Evolutionary conservation across 2,113 vertebrate species (phyloP).

Genomic region (Trichomycterus rosablanca): DNA sequence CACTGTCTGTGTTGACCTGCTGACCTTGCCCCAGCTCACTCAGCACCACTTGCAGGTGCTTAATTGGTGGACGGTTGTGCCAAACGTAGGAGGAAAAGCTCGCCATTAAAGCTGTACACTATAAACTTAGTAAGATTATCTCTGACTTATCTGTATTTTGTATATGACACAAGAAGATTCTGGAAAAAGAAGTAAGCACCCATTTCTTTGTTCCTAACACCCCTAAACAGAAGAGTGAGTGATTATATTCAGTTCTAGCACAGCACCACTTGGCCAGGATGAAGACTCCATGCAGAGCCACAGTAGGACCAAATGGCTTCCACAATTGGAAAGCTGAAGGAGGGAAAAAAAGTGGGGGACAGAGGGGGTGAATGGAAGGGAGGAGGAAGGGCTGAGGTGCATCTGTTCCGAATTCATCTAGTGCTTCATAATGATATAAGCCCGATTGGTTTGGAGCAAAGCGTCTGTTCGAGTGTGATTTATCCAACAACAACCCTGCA

Average conservation of each 20-base stretch:
- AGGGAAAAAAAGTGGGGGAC: neutral
- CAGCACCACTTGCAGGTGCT: constrained; percentile 73
- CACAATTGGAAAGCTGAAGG: constrained; percentile 59
- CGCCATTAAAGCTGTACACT: constrained; percentile 70
- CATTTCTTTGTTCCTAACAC: constrained; percentile 48
- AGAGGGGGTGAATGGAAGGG: neutral
- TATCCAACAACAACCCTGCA: constrained; percentile 54
- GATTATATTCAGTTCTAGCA: constrained; percentile 63
- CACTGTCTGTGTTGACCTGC: constrained; percentile 1
- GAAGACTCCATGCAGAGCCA: constrained; percentile 56
- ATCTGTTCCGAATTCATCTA: constrained; percentile 72
- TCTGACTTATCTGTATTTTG: too few relatives aligned
- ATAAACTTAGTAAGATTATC: constrained; percentile 32
- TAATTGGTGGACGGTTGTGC: constrained; percentile 67
- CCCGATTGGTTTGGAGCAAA: constrained; percentile 60
- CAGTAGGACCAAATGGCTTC: constrained; percentile 66
- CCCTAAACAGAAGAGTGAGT: constrained; percentile 34
- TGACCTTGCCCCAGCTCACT: constrained; percentile 51
- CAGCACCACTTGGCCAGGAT: constrained; percentile 51
- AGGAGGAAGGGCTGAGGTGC: constrained; percentile 51
- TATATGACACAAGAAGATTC: too few relatives aligned
- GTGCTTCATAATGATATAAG: constrained; percentile 72
- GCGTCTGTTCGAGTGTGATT: constrained; percentile 63
- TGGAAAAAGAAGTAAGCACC: constrained; percentile 43
- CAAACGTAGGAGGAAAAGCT: constrained; percentile 60